These are phyloP conservation scores for Drosophila persimilis DNA, from an alignment of 1,140 invertebrate species.

Conservation along the genomic window DNA sequence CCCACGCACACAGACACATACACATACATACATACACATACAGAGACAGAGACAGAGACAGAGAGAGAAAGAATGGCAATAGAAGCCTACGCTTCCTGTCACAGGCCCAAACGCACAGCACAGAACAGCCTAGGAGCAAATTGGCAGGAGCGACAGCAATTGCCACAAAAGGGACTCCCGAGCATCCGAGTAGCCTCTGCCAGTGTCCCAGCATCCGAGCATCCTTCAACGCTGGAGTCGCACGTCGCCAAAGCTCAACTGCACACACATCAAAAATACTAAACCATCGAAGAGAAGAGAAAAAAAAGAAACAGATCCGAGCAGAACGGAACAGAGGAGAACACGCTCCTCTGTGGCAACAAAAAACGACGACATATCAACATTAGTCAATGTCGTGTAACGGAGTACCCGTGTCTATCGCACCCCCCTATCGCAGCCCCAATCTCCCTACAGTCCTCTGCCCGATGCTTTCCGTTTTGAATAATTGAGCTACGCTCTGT, in stretches of 20 bases:
- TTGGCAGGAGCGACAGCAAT: slow-evolving; percentile 58
- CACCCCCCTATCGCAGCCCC: slow-evolving; percentile 7
- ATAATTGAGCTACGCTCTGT: slow-evolving; percentile 66
- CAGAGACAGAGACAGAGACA: slow-evolving; percentile 20
- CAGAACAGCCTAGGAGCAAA: slow-evolving; percentile 28
- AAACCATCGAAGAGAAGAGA: slow-evolving; percentile 55
- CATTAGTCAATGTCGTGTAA: slow-evolving; percentile 79
- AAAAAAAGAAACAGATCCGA: slow-evolving; percentile 25
- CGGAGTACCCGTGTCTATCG: slow-evolving; percentile 68
- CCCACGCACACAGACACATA: slow-evolving; percentile 10
- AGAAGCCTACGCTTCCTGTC: slow-evolving; percentile 64
- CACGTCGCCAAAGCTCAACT: slow-evolving; percentile 59
- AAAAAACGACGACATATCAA: slow-evolving; percentile 73
- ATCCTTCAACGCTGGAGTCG: slow-evolving; percentile 43
- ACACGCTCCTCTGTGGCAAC: background rate
- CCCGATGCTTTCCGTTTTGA: slow-evolving; percentile 46
- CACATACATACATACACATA: too few relatives aligned
- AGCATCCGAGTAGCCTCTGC: background rate
- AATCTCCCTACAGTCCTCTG: background rate
- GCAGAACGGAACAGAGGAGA: background rate
- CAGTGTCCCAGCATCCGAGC: slow-evolving; percentile 3
- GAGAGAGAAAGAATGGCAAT: slow-evolving; percentile 36
- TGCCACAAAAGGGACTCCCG: slow-evolving; percentile 56
- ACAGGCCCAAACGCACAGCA: slow-evolving; percentile 54
- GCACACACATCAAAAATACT: slow-evolving; percentile 67